Evolutionary conservation across 1,140 invertebrate species (phyloP), one percentile per base, ranked within the genome.

Genomic region (Brachionus angularis): DNA sequence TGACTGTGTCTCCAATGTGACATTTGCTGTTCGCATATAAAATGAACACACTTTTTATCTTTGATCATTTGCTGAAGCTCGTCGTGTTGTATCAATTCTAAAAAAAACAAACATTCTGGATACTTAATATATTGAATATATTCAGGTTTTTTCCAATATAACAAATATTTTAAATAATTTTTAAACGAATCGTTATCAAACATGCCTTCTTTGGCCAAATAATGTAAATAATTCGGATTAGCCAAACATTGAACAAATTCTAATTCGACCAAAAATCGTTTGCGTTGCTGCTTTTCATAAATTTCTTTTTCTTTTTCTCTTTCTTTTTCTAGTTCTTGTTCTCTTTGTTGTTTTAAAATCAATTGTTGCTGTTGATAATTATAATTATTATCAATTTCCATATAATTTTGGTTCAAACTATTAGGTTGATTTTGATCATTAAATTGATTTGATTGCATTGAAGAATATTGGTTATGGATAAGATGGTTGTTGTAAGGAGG

Each of bases 131-230:
- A 72, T 47, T 62, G 34, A 21, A 72, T 36, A 27, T 72, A 72
- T 16, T 72, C 53, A 14, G 53, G 39, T 21, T 44, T 23, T 50
- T 61, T 72, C 53, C 53, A 72, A 52, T 72, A 72, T 2, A 52
- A 18, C 31, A 72, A 62, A 52, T 72, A 72, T 36, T 72, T 72
- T 18, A 72, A 49, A 52, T 72, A 72, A 42, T 72, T 72, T 49
- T 49, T 49, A 50, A 72, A 72, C 10, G 39, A 27, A n/a, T 61
- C 34, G 16, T 72, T 50, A 7, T 52, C 47, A 14, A 72, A 62
- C 33, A 61, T 7, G 23, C 53, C 53, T 29, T 46, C 18, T 27
- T 64, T 52, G 5, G 71, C 71, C 21, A 72, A 42, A 64, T 47
- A 62, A n/a, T 61, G 33, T 27, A 72, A 34, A 72, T 62, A 72